Conservation (phyloP, 2,113 vertebrate genomes). For the Marmota monax region DNA sequence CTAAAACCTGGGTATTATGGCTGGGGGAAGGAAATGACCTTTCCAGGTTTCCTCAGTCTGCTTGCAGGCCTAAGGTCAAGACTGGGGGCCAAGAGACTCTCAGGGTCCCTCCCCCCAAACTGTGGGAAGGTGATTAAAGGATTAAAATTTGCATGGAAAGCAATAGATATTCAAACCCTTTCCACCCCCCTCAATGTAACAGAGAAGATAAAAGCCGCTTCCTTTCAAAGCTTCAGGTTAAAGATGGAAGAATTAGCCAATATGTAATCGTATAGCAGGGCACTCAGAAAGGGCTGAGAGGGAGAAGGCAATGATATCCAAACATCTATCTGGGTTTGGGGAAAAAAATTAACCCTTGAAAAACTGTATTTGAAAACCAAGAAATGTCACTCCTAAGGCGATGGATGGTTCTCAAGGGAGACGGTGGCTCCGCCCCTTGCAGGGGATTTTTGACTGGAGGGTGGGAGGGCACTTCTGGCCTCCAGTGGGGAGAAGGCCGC, state of each 20-base stretch:
- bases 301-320: conserved; percentile 63
- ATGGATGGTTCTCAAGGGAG: neutral
- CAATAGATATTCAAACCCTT: conserved; percentile 58
- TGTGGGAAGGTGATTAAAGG: conserved; percentile 66
- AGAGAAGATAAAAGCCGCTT: conserved; percentile 81
- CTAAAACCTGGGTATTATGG: conserved; percentile 72
- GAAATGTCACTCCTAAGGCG: neutral
- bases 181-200: conserved; percentile 54
- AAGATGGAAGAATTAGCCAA: conserved; percentile 72
- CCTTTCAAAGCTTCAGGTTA: conserved; percentile 66
- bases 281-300: conserved; percentile 41
- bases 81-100: neutral
- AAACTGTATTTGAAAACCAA: neutral
- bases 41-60: conserved; percentile 39
- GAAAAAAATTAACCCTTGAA: conserved; percentile 59
- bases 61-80: conserved; percentile 10
- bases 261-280: conserved; percentile 52
- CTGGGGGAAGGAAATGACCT: conserved; percentile 59
- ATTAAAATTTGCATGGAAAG: conserved; percentile 69
- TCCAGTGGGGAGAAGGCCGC: neutral
- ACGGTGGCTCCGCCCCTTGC: neutral
- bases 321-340: conserved; percentile 65
- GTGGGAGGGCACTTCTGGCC: neutral
- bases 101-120: neutral
- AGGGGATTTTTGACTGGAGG: neutral